Base-by-base conservation (phyloP, 1,140 invertebrate species). In the Periplaneta americana region DNA sequence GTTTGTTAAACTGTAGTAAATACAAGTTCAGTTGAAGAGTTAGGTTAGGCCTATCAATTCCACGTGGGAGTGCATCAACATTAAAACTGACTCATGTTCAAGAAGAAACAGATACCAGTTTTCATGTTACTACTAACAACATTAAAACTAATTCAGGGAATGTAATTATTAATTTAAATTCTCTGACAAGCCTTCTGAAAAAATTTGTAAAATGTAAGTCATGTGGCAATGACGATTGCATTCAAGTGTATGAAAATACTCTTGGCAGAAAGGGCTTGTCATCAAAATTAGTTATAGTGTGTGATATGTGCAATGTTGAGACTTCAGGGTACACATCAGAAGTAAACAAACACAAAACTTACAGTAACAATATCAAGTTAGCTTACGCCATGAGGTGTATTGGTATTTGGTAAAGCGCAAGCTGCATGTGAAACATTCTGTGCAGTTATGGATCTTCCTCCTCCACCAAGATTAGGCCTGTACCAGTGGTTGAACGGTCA, bases 351-450 rank as follows among this genome's bases (percentile, higher is more conserved):
- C n/a, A n/a, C n/a, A 82, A 35, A 75, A 80, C 77, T n/a, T 80
- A 81, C 79, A 35, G 80, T 36, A 75, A 78, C 32, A 83, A 83
- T 81, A 31, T 81, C n/a, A 82, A 80, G 34, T 78, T 83, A 34
- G 82, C 79, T 37, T 78, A 83, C 39, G 74, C 74, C 32, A 34
- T 81, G 36, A 33, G 80, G 35, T 57, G 31, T 34, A 82, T n/a
- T n/a, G n/a, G n/a, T n/a, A n/a, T n/a, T 82, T 74, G 77, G 81
- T 36, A 82, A 75, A 34, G 82, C 81, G 18, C 22, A 79, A 31
- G 33, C 18, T 17, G 77, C 80, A 15, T 75, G 39, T 48, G 75
- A 75, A 82, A 82, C 36, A 32, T 48, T 82, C 36, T 83, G 81
- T 80, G 77, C 80, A 28, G 48, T 83, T 36, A 74, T 80, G 35